These are phyloP conservation scores for Anticlea derivata DNA, from an alignment of 2,888 invertebrate species.

Conservation along the genomic window DNA sequence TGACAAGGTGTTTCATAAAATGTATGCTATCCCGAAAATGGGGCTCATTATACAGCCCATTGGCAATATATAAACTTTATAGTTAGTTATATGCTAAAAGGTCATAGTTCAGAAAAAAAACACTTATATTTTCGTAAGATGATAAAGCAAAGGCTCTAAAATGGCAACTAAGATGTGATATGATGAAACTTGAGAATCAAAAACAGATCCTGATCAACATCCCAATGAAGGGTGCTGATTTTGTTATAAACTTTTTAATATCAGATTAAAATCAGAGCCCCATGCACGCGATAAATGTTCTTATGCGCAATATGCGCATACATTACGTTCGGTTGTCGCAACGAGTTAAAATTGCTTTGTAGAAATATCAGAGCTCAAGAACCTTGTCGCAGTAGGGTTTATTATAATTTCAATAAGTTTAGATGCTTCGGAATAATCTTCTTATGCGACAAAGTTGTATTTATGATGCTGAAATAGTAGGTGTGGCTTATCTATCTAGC, in stretches of 20 bases:
- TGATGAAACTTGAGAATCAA: constrained; percentile 29
- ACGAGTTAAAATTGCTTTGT: constrained; percentile 48
- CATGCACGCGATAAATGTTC: constrained; percentile 46
- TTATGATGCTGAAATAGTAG: constrained; percentile 36
- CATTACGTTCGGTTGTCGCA: constrained; percentile 55
- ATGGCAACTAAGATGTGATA: constrained; percentile 21
- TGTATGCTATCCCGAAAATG: no score
- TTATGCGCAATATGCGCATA: constrained; percentile 64
- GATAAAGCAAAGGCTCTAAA: no score
- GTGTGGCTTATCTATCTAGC: constrained; percentile 59
- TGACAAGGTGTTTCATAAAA: no score
- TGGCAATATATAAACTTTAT: no score
- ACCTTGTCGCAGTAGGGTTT: constrained; percentile 22
- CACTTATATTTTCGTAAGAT: no score
- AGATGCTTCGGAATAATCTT: background rate
- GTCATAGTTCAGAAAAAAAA: no score
- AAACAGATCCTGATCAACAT: constrained; percentile 32
- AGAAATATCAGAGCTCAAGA: constrained; percentile 18
- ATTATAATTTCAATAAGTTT: constrained; percentile 5
- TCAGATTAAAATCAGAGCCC: constrained; percentile 37
- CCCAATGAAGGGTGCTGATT: constrained; percentile 41
- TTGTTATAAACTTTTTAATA: constrained; percentile 41
- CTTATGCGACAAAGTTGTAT: constrained; percentile 31
- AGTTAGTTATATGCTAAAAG: no score
- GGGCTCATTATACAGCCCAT: no score